Evolutionary conservation across 1,140 invertebrate genomes (phyloP).

Genomic region (Triops longicaudatus): DNA sequence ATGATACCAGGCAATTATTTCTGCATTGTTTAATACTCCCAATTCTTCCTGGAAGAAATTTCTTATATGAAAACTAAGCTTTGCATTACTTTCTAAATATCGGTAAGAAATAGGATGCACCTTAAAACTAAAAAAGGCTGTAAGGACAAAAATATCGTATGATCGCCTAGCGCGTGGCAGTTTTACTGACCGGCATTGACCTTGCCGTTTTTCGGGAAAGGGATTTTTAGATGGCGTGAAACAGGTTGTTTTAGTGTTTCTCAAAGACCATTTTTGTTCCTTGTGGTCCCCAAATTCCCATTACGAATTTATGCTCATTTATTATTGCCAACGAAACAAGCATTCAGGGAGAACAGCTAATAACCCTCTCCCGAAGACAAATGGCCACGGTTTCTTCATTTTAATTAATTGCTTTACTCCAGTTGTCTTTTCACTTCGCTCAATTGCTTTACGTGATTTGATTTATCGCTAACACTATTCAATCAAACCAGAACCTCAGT

Average conservation of each 20-base stretch:
- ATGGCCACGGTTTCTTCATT: background rate
- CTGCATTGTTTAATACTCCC: too few species aligned
- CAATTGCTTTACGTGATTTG: too few species aligned
- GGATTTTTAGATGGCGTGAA: background rate
- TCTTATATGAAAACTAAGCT: too few species aligned
- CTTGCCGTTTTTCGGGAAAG: background rate
- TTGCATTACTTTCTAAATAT: too few species aligned
- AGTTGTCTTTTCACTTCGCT: background rate
- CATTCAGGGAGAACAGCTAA: background rate
- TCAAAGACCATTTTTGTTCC: background rate
- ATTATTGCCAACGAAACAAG: background rate
- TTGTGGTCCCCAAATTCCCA: background rate
- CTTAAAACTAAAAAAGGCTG: too few species aligned
- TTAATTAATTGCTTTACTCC: background rate
- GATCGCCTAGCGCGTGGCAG: too few species aligned
- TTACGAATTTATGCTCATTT: slow-evolving; percentile 1
- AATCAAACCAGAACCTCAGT: background rate
- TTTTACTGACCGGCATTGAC: background rate
- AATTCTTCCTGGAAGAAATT: too few species aligned
- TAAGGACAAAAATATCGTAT: too few species aligned
- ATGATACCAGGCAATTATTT: too few species aligned
- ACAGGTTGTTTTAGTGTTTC: background rate
- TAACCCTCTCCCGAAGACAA: background rate
- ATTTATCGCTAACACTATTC: too few species aligned
- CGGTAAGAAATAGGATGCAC: too few species aligned